A percentile compares a stretch with the other conserved stretches of the same genome.
Conservation (phyloP, 2,888 invertebrate genomes). For the Teleogryllus oceanicus region DNA sequence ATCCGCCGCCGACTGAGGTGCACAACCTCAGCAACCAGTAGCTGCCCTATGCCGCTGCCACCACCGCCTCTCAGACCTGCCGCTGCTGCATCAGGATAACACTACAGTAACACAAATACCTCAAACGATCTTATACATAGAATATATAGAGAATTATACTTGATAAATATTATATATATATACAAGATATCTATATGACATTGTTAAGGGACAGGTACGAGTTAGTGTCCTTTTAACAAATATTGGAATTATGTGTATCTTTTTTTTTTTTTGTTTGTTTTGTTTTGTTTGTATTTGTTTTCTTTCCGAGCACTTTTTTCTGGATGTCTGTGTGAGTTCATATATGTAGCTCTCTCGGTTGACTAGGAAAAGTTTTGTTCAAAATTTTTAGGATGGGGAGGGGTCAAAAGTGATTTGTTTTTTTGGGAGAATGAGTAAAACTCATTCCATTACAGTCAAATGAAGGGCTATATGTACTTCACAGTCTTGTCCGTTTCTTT, state of each 20-base stretch:
- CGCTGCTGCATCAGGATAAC: constrained; percentile 33
- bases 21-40: constrained; percentile 64
- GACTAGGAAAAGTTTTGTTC: background rate
- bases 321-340: constrained; percentile 33
- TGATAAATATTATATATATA: constrained; percentile 37
- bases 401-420: background rate
- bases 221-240: constrained; percentile 33
- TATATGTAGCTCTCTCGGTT: constrained; percentile 33
- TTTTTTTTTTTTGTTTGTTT: constrained; percentile 30
- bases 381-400: background rate
- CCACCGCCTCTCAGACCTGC: constrained; percentile 30
- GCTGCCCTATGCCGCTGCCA: constrained; percentile 30
- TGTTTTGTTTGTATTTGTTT: constrained; percentile 32
- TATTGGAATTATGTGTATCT: constrained; percentile 30
- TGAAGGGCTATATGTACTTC: constrained; percentile 32
- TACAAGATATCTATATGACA: constrained; percentile 48
- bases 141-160: constrained; percentile 35
- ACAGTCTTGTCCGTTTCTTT: constrained; percentile 26
- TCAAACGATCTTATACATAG: constrained; percentile 39
- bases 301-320: constrained; percentile 34
- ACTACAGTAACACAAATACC: constrained; percentile 40
- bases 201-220: constrained; percentile 38
- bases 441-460: constrained; percentile 19
- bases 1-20: constrained; percentile 51
- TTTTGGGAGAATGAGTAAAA: background rate